Percentiles rank a stretch among this genome's conserved stretches.
Evolutionary conservation across 2,888 invertebrate species (phyloP).

Genomic region (Pseudococcus longispinus): DNA sequence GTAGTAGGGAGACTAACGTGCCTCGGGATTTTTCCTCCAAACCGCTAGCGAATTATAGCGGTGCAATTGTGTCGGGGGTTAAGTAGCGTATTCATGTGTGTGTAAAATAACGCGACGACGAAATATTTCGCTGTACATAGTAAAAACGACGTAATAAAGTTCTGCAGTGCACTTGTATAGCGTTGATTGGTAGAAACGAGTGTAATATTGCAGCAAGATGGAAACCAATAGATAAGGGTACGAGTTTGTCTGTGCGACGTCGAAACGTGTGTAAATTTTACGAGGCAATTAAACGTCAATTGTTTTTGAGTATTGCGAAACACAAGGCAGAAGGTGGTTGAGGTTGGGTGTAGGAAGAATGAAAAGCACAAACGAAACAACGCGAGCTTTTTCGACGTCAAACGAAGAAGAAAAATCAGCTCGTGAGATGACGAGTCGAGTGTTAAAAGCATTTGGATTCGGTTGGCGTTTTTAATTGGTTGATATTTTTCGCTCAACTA

Average conservation of each 20-base stretch:
- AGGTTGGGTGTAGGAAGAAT: neutral
- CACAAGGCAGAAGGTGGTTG: too few species aligned
- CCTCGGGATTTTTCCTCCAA: neutral
- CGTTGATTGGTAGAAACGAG: neutral
- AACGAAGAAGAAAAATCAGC: neutral
- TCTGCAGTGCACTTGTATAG: neutral
- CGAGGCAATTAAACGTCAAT: conserved; percentile 40
- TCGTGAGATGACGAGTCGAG: neutral
- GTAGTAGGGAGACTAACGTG: neutral
- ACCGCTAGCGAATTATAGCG: conserved; percentile 1
- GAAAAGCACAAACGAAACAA: neutral
- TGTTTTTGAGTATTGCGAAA: neutral
- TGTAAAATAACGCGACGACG: neutral
- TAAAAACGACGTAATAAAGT: neutral
- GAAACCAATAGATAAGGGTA: neutral
- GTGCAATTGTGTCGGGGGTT: neutral
- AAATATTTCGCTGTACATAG: neutral
- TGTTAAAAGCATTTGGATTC: neutral
- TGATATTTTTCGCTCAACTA: neutral
- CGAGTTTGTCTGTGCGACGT: neutral
- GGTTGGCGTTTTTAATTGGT: neutral
- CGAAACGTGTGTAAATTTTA: conserved; percentile 9
- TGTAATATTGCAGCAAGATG: neutral
- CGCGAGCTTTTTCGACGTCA: neutral
- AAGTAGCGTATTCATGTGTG: neutral